Base-by-base conservation (phyloP, 2,888 invertebrate genomes). In the Leucophenga montana region DNA sequence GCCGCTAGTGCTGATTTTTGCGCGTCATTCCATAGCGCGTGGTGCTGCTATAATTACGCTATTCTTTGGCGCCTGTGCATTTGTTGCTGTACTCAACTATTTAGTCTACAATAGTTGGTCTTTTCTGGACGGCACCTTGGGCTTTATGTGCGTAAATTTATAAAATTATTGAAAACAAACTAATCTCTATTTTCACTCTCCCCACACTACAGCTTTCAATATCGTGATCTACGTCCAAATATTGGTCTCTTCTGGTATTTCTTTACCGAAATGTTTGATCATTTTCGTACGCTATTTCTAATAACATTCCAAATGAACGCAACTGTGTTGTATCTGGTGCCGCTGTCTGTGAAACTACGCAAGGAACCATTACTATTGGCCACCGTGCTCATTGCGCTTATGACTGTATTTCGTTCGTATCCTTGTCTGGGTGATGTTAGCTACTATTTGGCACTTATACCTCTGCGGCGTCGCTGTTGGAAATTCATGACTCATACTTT, bases 251-350 rank as follows among this genome's bases (percentile, higher is more conserved):
- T 98, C 89, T 99, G 99, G 99, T 99, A 99, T 86, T 99, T 99
- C 90, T 99, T 99, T 89, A 98, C 98, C 0, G 99, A 99, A 91
- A 98, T 99, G 97, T 99, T 99, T 91, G 98, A 99, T 83, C 99
- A 99, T 89, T 99, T 99, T 86, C 93, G 97, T 65, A 91, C 94
- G 73, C 92, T 99, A 83, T 99, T 99, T 89, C 93, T 98, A 27
- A 97, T 95, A 86, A 96, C 98, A 76, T 99, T 99, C 88, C 99
- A 99, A 91, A 94, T 99, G 79, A 98, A 99, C 89, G 96, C 95
- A 4, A 92, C 97, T 68, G 92, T 97, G 54, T 90, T 99, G 64
- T 99, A 99, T 88, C 91, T 97, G 68, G 91, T 97, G 16, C 99
- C 99, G 0, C 89, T 99, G 31, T 94, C 94, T 8, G 89, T 96